Base-by-base conservation (phyloP, 2,888 invertebrate species). In the Eilema caniola region DNA sequence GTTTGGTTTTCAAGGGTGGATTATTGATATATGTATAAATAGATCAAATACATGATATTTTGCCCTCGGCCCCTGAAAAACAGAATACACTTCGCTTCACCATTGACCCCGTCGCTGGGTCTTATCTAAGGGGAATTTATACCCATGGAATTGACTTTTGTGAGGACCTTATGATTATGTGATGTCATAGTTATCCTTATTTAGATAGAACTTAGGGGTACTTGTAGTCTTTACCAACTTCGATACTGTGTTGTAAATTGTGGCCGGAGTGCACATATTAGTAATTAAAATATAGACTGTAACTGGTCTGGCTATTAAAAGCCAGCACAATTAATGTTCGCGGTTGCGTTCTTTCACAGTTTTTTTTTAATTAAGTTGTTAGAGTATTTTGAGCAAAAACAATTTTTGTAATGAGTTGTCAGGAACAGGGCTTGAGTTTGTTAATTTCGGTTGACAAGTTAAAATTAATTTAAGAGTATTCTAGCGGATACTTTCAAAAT, bases 351-450 rank as follows among this genome's bases (percentile, higher is more conserved):
- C 16, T 66, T 10, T 12, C 11, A 16, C n/a, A 59, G 24, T 61
- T 68, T 69, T 74, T 76, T 73, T 69, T n/a, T n/a, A 79, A 79
- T 70, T 70, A 65, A 69, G 12, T 24, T 57, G 16, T 61, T 61
- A 31, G 62, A 72, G 24, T 67, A 67, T 72, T 81, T 70, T 62
- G 5, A 56, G 11, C 61, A 66, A 56, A 66, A 71, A 77, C 37
- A 69, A 69, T 70, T 67, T 74, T 74, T 56, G 14, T 71, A 57
- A 72, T 64, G 75, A 80, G 62, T 72, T 80, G 81, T 80, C 81
- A 75, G 57, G 53, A 57, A 62, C 82, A 80, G 3, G n/a, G 33
- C 33, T 62, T 62, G 57, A 70, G 59, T 70, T 75, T 70, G 65
- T 74, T 70, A 69, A 62, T 79, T 74, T 74, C 64, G 28, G 70